Evolutionary conservation across 2,113 vertebrate genomes (phyloP), one percentile per base, ranked within the genome.

Genomic region (Microtus richardsoni): DNA sequence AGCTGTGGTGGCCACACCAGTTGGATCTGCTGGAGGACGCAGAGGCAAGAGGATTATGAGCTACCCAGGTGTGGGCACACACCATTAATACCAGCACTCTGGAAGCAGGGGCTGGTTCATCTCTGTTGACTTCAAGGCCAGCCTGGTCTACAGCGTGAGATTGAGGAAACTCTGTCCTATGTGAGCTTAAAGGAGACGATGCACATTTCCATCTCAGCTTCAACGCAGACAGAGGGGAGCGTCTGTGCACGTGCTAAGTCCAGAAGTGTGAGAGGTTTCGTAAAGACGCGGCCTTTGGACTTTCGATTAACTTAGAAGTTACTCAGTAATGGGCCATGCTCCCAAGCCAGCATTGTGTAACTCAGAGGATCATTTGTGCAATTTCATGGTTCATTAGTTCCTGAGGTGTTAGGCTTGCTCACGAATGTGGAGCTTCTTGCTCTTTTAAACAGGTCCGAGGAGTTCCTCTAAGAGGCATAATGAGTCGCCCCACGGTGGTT

Each of bases 321-420:
- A 96, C 95, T 82, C 64, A 85, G 90, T 98, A 98, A 97, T 91
- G 7, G 74, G 36, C 73, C 87, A 87, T 22, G 3, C 87, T 96
- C n/a, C 52, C 26, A 71, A 54, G n/a, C 93, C 95, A 87, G 33
- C 54, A 93, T 41, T 98, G 64, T 95, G 87, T 98, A 96, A 97
- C 96, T 93, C n/a, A 68, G 7, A 96, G 74, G 88, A 71, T 97
- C 90, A 96, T n/a, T 49, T 97, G 41, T 9, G 0, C 64, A 97
- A 97, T 98, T 98, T 98, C 96, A 96, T 92, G 96, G 89, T 98
- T 98, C 95, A 98, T 98, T 99, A 98, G 91, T 52, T 93, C 26
- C 3, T 52, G 80, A 97, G 89, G 94, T 98, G 92, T 97, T 97
- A 98, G 96, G 88, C 86, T 97, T 96, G 75, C 87, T 92, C 88